phyloP scores from a whole-genome alignment of 1,140 invertebrate species.

The Oncopodura yosiiana region DNA sequence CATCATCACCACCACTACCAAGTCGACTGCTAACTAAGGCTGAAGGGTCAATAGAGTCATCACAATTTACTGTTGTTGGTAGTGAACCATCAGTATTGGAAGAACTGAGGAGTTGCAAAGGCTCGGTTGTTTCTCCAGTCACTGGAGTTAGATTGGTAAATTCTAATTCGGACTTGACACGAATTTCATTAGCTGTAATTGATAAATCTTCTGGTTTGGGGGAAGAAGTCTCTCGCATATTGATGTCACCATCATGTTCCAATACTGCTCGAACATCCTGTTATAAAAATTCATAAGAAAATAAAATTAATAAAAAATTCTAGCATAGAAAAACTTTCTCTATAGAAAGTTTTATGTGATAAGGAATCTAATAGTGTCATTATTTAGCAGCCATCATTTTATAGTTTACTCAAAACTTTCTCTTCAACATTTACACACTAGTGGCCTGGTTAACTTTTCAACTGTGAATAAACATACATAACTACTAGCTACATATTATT shows the following conservation, averaged over 20 bases:
- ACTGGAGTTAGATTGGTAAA: conserved; percentile 21
- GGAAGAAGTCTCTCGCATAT: conserved; percentile 20
- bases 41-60: too few relatives aligned
- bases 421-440: too few relatives aligned
- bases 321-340: too few relatives aligned
- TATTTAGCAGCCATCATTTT: too few relatives aligned
- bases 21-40: too few relatives aligned
- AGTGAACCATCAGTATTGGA: background rate
- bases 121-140: conserved; percentile 14
- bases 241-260: conserved; percentile 14
- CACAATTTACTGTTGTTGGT: background rate
- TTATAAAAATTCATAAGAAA: background rate
- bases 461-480: too few relatives aligned
- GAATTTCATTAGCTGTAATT: conserved; percentile 21
- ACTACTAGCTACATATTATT: too few relatives aligned
- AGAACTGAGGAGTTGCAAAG: conserved; percentile 7
- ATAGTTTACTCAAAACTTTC: too few relatives aligned
- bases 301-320: background rate
- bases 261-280: conserved; percentile 15
- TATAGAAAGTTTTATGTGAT: too few relatives aligned
- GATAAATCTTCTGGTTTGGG: conserved; percentile 34
- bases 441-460: too few relatives aligned
- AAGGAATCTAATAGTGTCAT: too few relatives aligned
- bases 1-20: conserved; percentile 8
- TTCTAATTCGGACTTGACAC: conserved; percentile 31